Conservation (phyloP, 2,113 vertebrate species). For the Malurus alboscapulatus region DNA sequence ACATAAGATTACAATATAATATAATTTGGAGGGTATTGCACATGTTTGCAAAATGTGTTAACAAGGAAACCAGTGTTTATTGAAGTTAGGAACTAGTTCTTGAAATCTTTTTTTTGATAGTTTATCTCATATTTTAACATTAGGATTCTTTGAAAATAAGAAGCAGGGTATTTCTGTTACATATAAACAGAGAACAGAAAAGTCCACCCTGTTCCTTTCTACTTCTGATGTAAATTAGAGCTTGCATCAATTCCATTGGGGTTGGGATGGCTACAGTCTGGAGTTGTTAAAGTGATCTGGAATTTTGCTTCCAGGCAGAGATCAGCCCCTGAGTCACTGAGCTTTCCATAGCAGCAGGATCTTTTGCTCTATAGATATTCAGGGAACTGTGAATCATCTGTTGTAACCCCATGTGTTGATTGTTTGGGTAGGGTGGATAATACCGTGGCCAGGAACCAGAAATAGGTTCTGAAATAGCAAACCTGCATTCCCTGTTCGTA, state of each 20-base stretch:
- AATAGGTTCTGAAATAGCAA: not conserved
- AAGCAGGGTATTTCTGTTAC: not conserved
- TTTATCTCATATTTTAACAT: not conserved
- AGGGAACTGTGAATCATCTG: not conserved
- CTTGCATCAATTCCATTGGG: not conserved
- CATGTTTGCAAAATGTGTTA: not conserved
- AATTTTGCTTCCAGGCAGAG: not conserved
- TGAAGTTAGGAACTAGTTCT: not conserved
- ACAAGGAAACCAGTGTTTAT: not conserved
- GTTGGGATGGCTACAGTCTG: not conserved
- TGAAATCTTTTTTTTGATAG: not conserved
- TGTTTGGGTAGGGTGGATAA: not conserved
- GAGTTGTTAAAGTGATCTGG: not conserved
- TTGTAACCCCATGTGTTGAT: not conserved
- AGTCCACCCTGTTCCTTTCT: not conserved
- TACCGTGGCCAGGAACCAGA: not conserved
- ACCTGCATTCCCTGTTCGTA: not conserved
- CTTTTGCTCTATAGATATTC: not conserved
- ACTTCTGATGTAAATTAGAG: not conserved
- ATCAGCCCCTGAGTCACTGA: rapidly evolving
- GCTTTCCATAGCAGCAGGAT: not conserved
- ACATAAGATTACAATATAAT: not conserved
- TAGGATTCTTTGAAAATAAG: not conserved
- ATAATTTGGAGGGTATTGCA: not conserved
- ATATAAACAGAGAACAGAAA: not conserved